Evolutionary conservation across 2,797 vertebrate genomes (phyloP).

Genomic region (Eurystomus glaucurus): DNA sequence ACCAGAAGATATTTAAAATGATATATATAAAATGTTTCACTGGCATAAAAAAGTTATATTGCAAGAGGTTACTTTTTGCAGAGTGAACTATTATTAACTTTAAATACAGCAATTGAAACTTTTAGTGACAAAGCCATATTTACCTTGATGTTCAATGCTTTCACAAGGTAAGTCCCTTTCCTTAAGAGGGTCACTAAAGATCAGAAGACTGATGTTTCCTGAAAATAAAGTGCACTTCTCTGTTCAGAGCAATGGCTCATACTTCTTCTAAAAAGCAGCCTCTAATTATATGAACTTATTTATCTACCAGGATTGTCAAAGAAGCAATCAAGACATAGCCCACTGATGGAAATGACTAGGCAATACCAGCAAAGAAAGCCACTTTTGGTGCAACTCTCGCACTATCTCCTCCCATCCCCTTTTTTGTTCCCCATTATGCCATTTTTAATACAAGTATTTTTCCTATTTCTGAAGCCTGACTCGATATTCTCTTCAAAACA

Average conservation of each 20-base stretch:
- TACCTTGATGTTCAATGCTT: background rate
- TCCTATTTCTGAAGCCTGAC: background rate
- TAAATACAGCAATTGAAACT: background rate
- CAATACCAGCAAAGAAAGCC: background rate
- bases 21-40: background rate
- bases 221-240: conserved; percentile 27
- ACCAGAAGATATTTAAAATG: background rate
- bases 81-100: background rate
- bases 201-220: background rate
- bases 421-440: background rate
- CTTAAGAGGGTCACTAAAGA: background rate
- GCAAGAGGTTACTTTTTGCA: background rate
- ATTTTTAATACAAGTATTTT: background rate
- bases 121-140: background rate
- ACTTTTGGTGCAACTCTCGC: background rate
- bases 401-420: background rate
- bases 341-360: background rate
- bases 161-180: background rate
- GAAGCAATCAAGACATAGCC: background rate
- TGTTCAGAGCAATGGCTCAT: background rate
- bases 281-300: background rate
- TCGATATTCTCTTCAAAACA: background rate
- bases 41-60: background rate
- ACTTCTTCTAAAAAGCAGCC: background rate
- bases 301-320: conserved; percentile 13